Conservation (phyloP, 2,113 vertebrate species). For the Misgurnus anguillicaudatus region DNA sequence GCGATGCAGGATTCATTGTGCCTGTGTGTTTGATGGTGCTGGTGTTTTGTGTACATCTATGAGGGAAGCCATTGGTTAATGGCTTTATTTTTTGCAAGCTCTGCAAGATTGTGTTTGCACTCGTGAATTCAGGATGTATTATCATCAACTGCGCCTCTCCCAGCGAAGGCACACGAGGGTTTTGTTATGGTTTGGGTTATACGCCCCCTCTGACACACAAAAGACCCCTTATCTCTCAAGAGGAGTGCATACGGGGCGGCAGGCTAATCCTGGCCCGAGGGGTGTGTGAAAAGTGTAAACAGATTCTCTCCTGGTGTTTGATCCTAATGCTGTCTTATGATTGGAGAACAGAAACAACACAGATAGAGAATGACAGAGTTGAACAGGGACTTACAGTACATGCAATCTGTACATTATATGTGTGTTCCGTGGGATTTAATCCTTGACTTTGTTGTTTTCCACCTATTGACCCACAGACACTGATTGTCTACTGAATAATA, state of each 20-base stretch:
- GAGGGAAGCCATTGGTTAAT: neutral
- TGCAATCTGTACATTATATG: too few species aligned
- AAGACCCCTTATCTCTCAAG: slow-evolving; percentile 60
- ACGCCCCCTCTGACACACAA: slow-evolving; percentile 68
- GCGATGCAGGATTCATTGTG: neutral
- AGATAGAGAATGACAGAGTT: neutral
- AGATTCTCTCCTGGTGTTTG: slow-evolving; percentile 3
- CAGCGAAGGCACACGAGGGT: slow-evolving; percentile 54
- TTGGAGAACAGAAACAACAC: neutral
- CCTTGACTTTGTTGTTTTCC: too few species aligned
- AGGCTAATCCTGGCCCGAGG: slow-evolving; percentile 12
- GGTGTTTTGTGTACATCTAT: neutral
- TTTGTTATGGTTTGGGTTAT: slow-evolving; percentile 74
- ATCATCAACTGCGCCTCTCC: slow-evolving; percentile 14
- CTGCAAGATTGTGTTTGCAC: slow-evolving; percentile 1
- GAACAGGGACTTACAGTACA: neutral
- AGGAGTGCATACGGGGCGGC: slow-evolving; percentile 9
- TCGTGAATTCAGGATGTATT: slow-evolving; percentile 25
- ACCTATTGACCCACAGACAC: too few species aligned
- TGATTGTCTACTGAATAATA: too few species aligned
- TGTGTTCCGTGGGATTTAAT: too few species aligned
- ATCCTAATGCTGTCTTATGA: neutral
- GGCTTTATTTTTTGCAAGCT: neutral
- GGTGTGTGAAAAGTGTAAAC: slow-evolving; percentile 12
- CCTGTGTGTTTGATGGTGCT: neutral